These are phyloP conservation scores for Synaphobranchus kaupii DNA, from an alignment of 2,797 vertebrate genomes.

Conservation along the genomic window DNA sequence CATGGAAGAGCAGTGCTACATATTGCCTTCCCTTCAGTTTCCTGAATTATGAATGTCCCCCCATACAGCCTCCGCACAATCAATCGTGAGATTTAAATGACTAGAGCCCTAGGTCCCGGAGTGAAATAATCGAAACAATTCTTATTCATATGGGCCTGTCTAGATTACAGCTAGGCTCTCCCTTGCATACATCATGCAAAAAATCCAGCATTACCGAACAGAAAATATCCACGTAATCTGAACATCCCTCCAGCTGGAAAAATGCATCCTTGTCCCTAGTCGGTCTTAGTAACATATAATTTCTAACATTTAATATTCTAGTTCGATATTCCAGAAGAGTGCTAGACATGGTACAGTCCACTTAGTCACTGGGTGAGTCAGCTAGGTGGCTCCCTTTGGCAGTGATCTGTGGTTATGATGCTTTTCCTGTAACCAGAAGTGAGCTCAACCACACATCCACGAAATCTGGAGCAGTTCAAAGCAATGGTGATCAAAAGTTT, in stretches of 20 bases:
- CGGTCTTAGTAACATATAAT: not conserved
- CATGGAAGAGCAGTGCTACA: conserved; percentile 56
- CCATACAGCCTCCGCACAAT: conserved; percentile 56
- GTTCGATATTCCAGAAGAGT: not conserved
- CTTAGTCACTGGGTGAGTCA: not conserved
- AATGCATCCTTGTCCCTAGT: not conserved
- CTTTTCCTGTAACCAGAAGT: not conserved
- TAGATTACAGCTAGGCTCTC: not conserved
- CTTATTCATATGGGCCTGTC: not conserved
- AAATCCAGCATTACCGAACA: not conserved
- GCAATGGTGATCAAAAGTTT: not conserved
- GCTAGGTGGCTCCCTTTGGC: not conserved
- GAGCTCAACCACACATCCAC: not conserved
- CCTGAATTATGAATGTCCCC: conserved; percentile 48
- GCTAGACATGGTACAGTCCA: not conserved
- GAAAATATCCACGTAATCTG: not conserved
- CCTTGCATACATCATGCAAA: not conserved
- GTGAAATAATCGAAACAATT: conserved; percentile 15
- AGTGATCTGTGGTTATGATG: not conserved
- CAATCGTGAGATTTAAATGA: conserved; percentile 68
- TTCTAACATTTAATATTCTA: not conserved
- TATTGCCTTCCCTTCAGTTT: conserved; percentile 42
- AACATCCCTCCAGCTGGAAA: not conserved
- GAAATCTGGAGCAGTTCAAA: not conserved
- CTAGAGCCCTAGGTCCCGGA: conserved; percentile 37